These are phyloP conservation scores for Priocnemis perturbator DNA, from an alignment of 2,888 invertebrate species.

Conservation along the genomic window DNA sequence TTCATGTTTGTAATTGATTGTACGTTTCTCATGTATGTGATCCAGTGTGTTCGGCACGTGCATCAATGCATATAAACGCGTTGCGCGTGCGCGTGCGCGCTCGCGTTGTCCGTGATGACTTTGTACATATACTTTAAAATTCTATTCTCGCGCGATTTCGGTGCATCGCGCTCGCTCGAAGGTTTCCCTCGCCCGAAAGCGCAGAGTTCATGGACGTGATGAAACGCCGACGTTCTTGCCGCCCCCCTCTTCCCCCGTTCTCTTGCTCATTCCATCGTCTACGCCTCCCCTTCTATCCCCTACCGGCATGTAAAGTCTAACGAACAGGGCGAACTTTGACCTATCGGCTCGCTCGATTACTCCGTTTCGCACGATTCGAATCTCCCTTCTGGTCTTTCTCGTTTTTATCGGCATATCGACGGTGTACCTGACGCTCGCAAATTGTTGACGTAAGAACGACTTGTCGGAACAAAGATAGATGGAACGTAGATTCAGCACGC, in stretches of 20 bases:
- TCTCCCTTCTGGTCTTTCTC: not conserved
- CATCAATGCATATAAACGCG: slow-evolving; percentile 28
- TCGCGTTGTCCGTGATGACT: slow-evolving; percentile 19
- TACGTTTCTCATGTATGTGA: not conserved
- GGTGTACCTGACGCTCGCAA: no score
- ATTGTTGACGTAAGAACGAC: no score
- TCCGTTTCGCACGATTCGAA: slow-evolving; percentile 15
- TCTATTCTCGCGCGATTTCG: slow-evolving; percentile 17
- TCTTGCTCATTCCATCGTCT: not conserved
- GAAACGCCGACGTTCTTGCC: slow-evolving; percentile 48
- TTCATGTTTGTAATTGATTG: not conserved
- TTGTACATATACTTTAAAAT: slow-evolving; percentile 39
- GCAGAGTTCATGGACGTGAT: slow-evolving; percentile 51
- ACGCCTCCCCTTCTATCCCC: no score
- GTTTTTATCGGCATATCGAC: no score
- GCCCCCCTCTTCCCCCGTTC: slow-evolving; percentile 5
- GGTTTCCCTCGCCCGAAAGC: slow-evolving; percentile 40
- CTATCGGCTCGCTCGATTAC: slow-evolving; percentile 13
- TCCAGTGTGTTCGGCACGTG: slow-evolving; percentile 16
- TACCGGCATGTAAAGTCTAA: slow-evolving; percentile 14
- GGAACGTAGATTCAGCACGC: no score
- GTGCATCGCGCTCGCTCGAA: slow-evolving; percentile 6
- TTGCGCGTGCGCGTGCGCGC: slow-evolving; percentile 13
- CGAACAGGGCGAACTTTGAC: slow-evolving; percentile 16
- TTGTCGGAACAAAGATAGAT: no score